Evolutionary conservation across 2,797 vertebrate species (phyloP), one percentile per base, ranked within the genome.

Genomic region (Aplochiton taeniatus): DNA sequence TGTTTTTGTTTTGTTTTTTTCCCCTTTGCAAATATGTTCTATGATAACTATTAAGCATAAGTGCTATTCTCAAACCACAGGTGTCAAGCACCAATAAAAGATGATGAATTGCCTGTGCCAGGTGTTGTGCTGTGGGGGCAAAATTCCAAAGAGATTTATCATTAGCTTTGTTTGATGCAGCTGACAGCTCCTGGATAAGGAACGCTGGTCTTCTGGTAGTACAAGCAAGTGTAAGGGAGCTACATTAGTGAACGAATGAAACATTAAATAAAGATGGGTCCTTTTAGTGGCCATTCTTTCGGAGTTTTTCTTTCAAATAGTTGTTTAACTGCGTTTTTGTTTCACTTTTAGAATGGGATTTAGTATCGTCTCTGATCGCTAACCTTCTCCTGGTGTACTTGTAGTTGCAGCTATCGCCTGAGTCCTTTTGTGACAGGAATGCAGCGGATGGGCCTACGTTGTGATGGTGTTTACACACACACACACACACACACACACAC

Each of bases 111-210:
- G 81, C 76, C 56, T 0, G 41, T 63, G 73, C 87, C 94, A 95
- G 94, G 93, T 94, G 94, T 95, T 96, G 92, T 92, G 92, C 91
- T 92, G 91, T 84, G 85, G 83, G 91, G 87, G 87, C 58, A 87
- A 87, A 72, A 90, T 92, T 93, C 92, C 88, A 93, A 87, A 82
- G 87, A 85, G 90, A 93, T 93, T 93, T 91, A 93, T 93, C 91
- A 91, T 85, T 90, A 78, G 81, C 89, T 88, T 94, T 94, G 93
- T 93, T 90, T 92, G 90, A 92, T 90, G 88, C 92, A 67, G 75
- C 75, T 83, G 83, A 89, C 75, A 78, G 70, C 63, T 74, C 66
- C 72, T 53, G 14, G 69, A 78, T 74, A 77, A 75, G 75, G 20
- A 0, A 41, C 9, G 14, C 65, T 58, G 17, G 69, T 70, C 79